These are phyloP conservation scores for Mesodorylaimus sp. DNA, from an alignment of 2,888 invertebrate genomes.

Conservation along the genomic window DNA sequence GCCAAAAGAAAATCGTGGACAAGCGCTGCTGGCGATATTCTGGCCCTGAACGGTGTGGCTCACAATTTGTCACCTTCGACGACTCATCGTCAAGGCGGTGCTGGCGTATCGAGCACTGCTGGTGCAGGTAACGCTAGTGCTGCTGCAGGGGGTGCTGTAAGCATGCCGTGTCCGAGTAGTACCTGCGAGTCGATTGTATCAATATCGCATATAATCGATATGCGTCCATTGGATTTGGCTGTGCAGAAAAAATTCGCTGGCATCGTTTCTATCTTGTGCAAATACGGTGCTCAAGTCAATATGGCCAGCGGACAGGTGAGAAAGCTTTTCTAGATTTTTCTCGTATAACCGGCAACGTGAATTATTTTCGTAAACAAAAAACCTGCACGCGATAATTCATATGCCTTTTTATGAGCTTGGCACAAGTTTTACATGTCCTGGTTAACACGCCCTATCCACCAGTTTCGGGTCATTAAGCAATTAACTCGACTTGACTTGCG, in stretches of 20 bases:
- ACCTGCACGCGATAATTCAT: too few species aligned
- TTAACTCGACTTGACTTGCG: too few species aligned
- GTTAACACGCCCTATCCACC: too few species aligned
- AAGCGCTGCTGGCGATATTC: constrained; percentile 5
- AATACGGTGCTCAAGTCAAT: constrained; percentile 37
- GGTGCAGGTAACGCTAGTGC: too few species aligned
- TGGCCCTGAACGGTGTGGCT: constrained; percentile 16
- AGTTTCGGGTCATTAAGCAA: too few species aligned
- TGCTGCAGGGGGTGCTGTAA: neutral
- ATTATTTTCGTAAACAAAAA: too few species aligned
- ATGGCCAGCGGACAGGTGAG: too few species aligned
- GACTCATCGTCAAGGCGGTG: constrained; percentile 20
- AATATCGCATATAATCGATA: neutral
- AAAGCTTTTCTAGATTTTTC: too few species aligned
- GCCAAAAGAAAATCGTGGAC: constrained; percentile 13
- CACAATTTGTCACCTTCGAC: constrained; percentile 24
- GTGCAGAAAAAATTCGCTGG: constrained; percentile 40
- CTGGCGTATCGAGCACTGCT: neutral
- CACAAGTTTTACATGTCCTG: too few species aligned
- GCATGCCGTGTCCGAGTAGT: neutral
- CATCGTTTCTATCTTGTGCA: constrained; percentile 39
- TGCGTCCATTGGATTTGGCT: constrained; percentile 28
- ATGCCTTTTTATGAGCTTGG: too few species aligned
- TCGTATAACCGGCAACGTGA: too few species aligned
- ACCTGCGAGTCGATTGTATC: neutral